Base-by-base conservation (phyloP, 2,888 invertebrate species). In the Atethmia centrago region DNA sequence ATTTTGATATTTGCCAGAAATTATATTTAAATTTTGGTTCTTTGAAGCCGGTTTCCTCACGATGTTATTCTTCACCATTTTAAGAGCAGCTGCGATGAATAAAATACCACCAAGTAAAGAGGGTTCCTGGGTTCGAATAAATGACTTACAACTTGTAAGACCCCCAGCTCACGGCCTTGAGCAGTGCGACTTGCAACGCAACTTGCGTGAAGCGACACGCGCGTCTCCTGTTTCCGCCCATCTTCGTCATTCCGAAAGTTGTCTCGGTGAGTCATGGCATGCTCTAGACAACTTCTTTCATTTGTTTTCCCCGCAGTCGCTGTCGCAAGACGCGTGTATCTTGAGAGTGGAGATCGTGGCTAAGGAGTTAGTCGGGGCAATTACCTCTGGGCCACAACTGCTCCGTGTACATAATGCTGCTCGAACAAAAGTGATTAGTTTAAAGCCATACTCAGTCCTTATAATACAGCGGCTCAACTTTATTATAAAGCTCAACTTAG, bases 401-500 rank as follows among this genome's bases (percentile, higher is more conserved):
- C 12, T 31, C 0, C 21, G 16, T 25, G 21, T 21, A 31, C 9
- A 47, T n/a, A 31, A 9, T 51, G 25, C 47, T 31, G 21, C 47
- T 47, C 16, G 16, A 71, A 59, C 51, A 61, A 64, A 71, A 51
- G 21, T 51, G 31, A 61, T 68, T 71, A 61, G 28, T 83, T 80
- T n/a, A 51, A 59, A 74, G 53, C 25, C 19, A 42, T 31, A 47
- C 47, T 3, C 19, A 21, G 56, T 56, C 55, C 40, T 63, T 47
- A 62, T 62, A 58, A 53, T 58, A 9, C 25, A 61, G 53, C 62
- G 31, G 28, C 28, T 55, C 55, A 59, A 59, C 45, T 69, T 78
- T 66, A 72, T 66, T 55, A 78, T 58, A 31, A 83, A 49, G 28
- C 47, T 66, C 28, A 65, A 78, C 72, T 72, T 77, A 62, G 2